Percentiles rank a stretch among this genome's conserved stretches.
Conservation (phyloP, 2,797 vertebrate species). For the Smutsia temminckii region DNA sequence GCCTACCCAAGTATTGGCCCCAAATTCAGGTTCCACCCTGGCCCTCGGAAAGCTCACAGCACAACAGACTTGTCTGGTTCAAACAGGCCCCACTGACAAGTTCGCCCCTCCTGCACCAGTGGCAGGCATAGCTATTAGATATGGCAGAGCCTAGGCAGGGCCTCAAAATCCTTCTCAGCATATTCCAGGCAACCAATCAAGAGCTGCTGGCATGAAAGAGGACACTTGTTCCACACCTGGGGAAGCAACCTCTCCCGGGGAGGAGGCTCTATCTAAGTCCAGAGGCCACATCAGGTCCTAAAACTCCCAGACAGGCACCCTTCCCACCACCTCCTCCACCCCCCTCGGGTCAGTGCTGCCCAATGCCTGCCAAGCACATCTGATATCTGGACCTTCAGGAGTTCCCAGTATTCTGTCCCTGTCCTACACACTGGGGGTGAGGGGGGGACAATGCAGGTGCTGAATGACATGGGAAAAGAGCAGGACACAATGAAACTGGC, state of each 20-base stretch:
- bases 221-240: background rate
- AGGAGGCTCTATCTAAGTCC: background rate
- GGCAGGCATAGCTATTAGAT: background rate
- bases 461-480: background rate
- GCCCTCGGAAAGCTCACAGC: background rate
- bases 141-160: background rate
- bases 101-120: accelerated
- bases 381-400: background rate
- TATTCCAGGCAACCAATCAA: background rate
- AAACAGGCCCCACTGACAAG: background rate
- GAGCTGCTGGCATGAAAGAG: background rate
- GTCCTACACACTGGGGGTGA: accelerated
- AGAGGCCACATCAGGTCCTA: background rate
- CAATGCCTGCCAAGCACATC: background rate
- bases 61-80: background rate
- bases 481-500: background rate
- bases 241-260: background rate
- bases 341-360: background rate
- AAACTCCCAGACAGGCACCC: background rate
- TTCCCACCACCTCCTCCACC: no score
- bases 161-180: background rate
- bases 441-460: background rate
- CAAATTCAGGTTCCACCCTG: background rate
- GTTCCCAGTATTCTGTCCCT: background rate
- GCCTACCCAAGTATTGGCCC: background rate